Evolutionary conservation across 2,888 invertebrate genomes (phyloP).

Genomic region (Drosophila borborema): DNA sequence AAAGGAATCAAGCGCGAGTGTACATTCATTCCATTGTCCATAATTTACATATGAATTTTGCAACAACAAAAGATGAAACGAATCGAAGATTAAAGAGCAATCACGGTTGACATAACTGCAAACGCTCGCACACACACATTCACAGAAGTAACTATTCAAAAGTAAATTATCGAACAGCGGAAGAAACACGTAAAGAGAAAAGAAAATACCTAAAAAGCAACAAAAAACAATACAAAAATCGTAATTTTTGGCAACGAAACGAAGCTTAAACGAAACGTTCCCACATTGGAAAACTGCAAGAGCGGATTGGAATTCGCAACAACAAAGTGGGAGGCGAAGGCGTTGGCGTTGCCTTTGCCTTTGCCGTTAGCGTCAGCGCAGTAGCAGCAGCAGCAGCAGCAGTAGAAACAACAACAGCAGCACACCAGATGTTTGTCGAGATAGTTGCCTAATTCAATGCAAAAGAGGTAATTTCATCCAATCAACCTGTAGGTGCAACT

Average conservation of each 20-base stretch:
- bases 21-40: conserved; percentile 66
- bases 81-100: conserved; percentile 59
- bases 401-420: conserved; percentile 12
- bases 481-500: conserved; percentile 55
- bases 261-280: conserved; percentile 36
- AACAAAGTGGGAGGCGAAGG: conserved; percentile 36
- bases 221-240: conserved; percentile 20
- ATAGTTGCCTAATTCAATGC: conserved; percentile 60
- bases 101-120: conserved; percentile 72
- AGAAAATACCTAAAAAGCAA: conserved; percentile 18
- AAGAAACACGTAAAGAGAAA: conserved; percentile 42
- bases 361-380: conserved; percentile 36
- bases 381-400: conserved; percentile 17
- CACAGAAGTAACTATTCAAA: conserved; percentile 26
- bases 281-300: conserved; percentile 58
- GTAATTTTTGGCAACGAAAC: conserved; percentile 67
- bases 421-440: conserved; percentile 66
- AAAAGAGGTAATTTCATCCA: conserved; percentile 65
- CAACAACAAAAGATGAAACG: conserved; percentile 58
- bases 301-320: conserved; percentile 53
- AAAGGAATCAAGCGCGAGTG: conserved; percentile 61
- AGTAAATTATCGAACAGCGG: conserved; percentile 74
- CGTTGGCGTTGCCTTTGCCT: conserved; percentile 37
- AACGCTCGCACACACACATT: conserved; percentile 17
- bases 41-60: conserved; percentile 72